Base-by-base conservation (phyloP, 2,888 invertebrate species). In the Leuctra nigra region DNA sequence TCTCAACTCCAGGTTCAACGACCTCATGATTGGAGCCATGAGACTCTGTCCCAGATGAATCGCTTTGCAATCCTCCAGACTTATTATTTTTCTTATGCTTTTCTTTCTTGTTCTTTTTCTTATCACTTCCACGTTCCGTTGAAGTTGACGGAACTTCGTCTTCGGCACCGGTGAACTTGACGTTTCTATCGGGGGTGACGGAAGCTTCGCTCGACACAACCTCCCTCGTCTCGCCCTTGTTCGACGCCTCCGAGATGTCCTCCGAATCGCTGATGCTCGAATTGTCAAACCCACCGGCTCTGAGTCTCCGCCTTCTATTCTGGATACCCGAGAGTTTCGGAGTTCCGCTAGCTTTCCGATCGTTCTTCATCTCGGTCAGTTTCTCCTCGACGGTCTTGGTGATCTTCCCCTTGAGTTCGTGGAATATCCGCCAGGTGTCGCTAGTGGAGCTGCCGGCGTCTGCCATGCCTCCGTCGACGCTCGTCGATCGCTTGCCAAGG, bases 311-410 rank as follows among this genome's bases (percentile, higher is more conserved):
- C 14, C 53, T 18, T 24, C 36, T 29, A 41, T 35, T 55, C 9
- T 54, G 29, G 13, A 35, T 25, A 14, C 53, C 38, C 13, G 41
- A 25, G 14, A 54, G 48, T 11, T 35, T 33, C 4, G 47, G 33
- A n/a, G 53, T 47, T 1, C 53, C 18, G 22, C 48, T 35, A 22
- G 39, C 13, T 53, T 68, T 72, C 71, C 78, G 78, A 63, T 83
- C 82, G 60, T 71, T 74, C 63, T 86, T 84, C 56, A 82, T 82
- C 65, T 81, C 81, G 9, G 82, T 83, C 57, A 86, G 75, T 73
- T 85, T 87, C 60, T 86, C 87, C 68, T 87, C 87, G 48, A 87
- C 86, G 35, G 86, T 86, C 68, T 86, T 87, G 36, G 86, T 82
- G 60, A 87, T 82, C 72, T 86, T 86, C 50, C 83, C 86, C 69